These are phyloP conservation scores for Scaptomyza flava DNA, from an alignment of 2,888 invertebrate species.

Conservation along the genomic window DNA sequence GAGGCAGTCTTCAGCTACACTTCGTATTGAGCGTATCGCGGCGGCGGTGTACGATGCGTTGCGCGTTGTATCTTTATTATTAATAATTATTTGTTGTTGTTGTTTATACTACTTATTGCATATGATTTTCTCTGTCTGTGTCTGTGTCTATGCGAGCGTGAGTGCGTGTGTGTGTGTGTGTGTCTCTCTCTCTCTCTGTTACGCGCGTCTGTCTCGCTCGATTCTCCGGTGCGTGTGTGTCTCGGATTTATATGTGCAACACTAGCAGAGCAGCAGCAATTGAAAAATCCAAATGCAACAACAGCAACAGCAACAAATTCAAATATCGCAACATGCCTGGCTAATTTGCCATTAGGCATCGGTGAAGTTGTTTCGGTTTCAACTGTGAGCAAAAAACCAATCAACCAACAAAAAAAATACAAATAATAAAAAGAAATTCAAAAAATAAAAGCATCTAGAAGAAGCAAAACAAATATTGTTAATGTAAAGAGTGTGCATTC, in stretches of 20 bases:
- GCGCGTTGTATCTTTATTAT: slow-evolving; percentile 80
- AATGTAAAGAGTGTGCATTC: slow-evolving; percentile 59
- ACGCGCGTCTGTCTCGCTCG: slow-evolving; percentile 36
- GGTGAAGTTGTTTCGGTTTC: slow-evolving; percentile 73
- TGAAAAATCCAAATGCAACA: slow-evolving; percentile 36
- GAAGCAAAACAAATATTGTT: slow-evolving; percentile 14
- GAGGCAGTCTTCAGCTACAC: slow-evolving; percentile 85
- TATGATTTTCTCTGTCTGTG: slow-evolving; percentile 51
- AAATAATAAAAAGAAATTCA: slow-evolving; percentile 41
- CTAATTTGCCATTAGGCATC: slow-evolving; percentile 51
- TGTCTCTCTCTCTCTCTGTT: slow-evolving; percentile 2
- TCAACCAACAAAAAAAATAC: slow-evolving; percentile 20
- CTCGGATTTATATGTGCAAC: slow-evolving; percentile 27
- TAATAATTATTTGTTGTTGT: slow-evolving; percentile 80
- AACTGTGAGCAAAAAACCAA: slow-evolving; percentile 42
- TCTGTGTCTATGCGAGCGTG: slow-evolving; percentile 19
- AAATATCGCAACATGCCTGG: slow-evolving; percentile 69
- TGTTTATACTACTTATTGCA: slow-evolving; percentile 50
- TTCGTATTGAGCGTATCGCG: slow-evolving; percentile 85
- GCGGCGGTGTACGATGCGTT: slow-evolving; percentile 81
- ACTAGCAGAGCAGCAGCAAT: slow-evolving; percentile 29
- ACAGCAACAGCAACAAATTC: slow-evolving; percentile 34
- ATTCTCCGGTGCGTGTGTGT: slow-evolving; percentile 20
- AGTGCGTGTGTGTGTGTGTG: slow-evolving; percentile 22
- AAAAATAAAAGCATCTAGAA: slow-evolving; percentile 6